phyloP scores from a whole-genome alignment of 1,140 invertebrate species.

The Bombyx mori region DNA sequence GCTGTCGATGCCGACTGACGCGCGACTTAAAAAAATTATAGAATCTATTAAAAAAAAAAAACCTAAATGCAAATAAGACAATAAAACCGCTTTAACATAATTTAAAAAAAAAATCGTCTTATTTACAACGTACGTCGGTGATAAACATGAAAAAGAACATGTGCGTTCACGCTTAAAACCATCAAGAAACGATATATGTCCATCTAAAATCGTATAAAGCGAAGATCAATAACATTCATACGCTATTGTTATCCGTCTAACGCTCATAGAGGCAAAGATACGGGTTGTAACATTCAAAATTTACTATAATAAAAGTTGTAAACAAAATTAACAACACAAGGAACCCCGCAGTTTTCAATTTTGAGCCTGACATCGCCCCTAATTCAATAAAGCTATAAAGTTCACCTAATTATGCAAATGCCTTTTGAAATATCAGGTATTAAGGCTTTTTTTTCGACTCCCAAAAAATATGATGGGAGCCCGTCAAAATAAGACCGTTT shows the following conservation, averaged over 20 bases:
- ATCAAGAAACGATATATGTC: conserved; percentile 12
- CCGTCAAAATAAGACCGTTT: conserved; percentile 39
- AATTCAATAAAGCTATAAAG: conserved; percentile 72
- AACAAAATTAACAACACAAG: conserved; percentile 70
- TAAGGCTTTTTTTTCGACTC: conserved; percentile 49
- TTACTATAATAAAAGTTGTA: conserved; percentile 66
- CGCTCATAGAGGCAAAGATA: conserved; percentile 60
- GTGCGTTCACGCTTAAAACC: conserved; percentile 6
- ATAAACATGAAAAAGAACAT: conserved; percentile 13
- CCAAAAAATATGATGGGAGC: conserved; percentile 51
- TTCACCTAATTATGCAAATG: conserved; percentile 72
- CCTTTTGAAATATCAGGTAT: conserved; percentile 57
- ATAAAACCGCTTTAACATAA: conserved; percentile 9
- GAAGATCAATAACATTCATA: conserved; percentile 55
- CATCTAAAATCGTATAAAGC: conserved; percentile 46
- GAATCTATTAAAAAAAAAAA: conserved; percentile 16
- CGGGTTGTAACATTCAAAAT: conserved; percentile 58
- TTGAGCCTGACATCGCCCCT: conserved; percentile 66
- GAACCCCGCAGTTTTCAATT: conserved; percentile 66
- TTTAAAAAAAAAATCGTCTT: conserved; percentile 1
- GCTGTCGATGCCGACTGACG: background rate
- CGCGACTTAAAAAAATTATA: background rate
- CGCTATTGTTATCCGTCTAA: conserved; percentile 55
- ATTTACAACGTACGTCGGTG: background rate
- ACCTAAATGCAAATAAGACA: conserved; percentile 14